Evolutionary conservation across 2,888 invertebrate species (phyloP), one percentile per base, ranked within the genome.

Genomic region (Synanthedon tipuliformis): DNA sequence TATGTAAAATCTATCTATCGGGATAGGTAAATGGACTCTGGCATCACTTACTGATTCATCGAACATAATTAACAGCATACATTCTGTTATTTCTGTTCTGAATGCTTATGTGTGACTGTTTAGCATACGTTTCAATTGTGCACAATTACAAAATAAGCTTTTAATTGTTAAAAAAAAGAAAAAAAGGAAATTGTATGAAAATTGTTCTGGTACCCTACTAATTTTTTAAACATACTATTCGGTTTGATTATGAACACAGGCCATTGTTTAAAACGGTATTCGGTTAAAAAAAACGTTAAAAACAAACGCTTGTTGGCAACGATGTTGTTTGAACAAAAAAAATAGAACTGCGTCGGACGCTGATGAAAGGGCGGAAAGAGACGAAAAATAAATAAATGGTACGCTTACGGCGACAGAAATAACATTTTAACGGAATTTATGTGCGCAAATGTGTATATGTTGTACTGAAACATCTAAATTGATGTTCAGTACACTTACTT

Each of bases 361-460:
- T 65, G 65, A 68, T 68, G 65, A 67, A 63, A 66, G 63, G 59
- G 59, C 56, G 50, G 58, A 61, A 63, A 59, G 55, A 56, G 55
- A 55, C 51, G 50, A 54, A 40, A 56, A 51, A 59, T 57, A 61
- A 60, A 62, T 53, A 49, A 49, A 23, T 49, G 16, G 11, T 15
- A 23, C 18, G 49, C 49, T 49, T 49, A 49, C 55, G 55, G 55
- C 55, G 54, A 59, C 56, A 57, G 55, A 55, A 63, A 62, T 59
- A 60, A 53, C 54, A 54, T 53, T 56, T 54, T 50, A 45, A 10
- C 45, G 3, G n/a, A 45, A 45, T 45, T 45, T 45, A 45, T 45
- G 13, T 15, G 7, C 45, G 45, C 7, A 45, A 45, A 45, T 15
- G 45, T 8, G 45, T 45, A 34, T 34, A 10, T 34, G 34, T 34